Evolutionary conservation across 2,113 vertebrate species (phyloP).

Genomic region (Peromyscus polionotus): DNA sequence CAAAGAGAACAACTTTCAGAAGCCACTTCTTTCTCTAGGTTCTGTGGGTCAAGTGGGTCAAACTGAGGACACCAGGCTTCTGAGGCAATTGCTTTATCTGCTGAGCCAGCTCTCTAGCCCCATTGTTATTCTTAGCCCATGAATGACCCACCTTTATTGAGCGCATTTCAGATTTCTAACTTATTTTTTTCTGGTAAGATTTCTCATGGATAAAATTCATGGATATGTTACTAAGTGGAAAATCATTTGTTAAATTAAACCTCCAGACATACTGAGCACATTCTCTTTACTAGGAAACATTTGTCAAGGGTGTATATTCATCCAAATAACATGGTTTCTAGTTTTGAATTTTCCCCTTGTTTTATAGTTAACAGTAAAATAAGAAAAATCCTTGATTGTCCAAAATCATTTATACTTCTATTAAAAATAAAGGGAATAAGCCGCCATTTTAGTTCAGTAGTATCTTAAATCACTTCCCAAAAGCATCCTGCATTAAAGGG

Average conservation of each 20-base stretch:
- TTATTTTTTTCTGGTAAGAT: conserved; percentile 2
- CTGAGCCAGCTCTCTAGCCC: too few relatives aligned
- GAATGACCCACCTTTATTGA: neutral
- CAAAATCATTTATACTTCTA: neutral
- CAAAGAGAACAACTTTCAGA: neutral
- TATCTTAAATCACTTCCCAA: conserved; percentile 6
- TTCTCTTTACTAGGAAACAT: neutral
- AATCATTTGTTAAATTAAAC: neutral
- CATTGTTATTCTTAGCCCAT: neutral
- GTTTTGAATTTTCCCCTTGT: neutral
- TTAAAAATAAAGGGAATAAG: neutral
- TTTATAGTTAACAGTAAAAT: neutral
- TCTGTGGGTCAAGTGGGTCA: neutral
- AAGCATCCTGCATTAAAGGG: neutral
- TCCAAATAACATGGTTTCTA: neutral
- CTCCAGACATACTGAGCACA: neutral
- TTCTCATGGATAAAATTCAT: neutral
- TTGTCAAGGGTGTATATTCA: neutral
- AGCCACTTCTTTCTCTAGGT: too few relatives aligned
- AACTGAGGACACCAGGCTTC: neutral
- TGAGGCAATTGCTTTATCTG: neutral
- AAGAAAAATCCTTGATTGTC: neutral
- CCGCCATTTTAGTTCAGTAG: neutral
- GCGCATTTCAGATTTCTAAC: neutral
- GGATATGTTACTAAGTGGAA: neutral